These are phyloP conservation scores for Monopterus albus DNA, from an alignment of 2,113 vertebrate genomes.

Conservation along the genomic window DNA sequence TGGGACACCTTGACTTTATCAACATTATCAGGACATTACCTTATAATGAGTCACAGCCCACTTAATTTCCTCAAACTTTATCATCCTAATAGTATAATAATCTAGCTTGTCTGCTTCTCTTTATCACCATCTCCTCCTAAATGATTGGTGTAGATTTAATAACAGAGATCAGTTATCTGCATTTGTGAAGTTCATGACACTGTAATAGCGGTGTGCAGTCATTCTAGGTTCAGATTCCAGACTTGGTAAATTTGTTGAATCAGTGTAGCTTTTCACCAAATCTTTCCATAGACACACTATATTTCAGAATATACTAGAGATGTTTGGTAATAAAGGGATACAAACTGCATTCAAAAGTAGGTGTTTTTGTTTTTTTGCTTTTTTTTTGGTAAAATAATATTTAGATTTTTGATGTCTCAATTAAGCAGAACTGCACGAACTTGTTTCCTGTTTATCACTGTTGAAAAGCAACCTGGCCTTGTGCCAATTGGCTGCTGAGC, in stretches of 20 bases:
- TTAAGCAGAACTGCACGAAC: neutral
- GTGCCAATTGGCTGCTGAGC: neutral
- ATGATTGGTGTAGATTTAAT: slow-evolving; percentile 11
- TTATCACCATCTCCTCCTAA: neutral
- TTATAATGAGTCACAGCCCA: slow-evolving; percentile 8
- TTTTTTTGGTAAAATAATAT: no score
- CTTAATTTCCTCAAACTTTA: slow-evolving; percentile 2
- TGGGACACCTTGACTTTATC: no score
- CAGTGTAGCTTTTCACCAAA: neutral
- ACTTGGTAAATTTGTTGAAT: neutral
- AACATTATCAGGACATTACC: neutral
- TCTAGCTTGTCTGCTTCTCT: neutral
- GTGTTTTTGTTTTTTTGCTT: no score
- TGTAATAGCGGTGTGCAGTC: neutral
- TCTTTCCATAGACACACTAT: neutral
- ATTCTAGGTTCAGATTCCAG: neutral
- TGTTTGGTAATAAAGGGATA: neutral
- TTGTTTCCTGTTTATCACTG: slow-evolving; percentile 2
- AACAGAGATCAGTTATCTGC: neutral
- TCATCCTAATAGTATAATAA: slow-evolving; percentile 5
- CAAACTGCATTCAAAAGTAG: no score
- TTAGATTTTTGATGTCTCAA: neutral
- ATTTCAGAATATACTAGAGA: neutral
- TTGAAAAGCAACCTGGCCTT: slow-evolving; percentile 21
- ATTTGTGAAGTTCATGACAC: neutral